Percentiles rank a stretch among this genome's conserved stretches.
Evolutionary conservation across 2,888 invertebrate species (phyloP).

Genomic region (Cordilura impudica): DNA sequence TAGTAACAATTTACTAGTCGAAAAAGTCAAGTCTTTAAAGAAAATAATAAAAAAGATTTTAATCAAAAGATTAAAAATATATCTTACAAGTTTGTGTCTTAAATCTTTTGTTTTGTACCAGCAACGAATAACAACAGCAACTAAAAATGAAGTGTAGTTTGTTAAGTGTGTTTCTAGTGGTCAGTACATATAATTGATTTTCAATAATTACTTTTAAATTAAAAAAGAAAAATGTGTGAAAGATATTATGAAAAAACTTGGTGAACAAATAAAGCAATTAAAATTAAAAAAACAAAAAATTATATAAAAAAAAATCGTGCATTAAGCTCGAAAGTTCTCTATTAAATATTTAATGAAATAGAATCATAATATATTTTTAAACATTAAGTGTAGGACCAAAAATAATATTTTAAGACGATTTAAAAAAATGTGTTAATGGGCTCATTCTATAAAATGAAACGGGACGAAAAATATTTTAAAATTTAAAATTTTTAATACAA

Average conservation of each 20-base stretch:
- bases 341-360: too few relatives aligned
- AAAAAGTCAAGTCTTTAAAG: slow-evolving; percentile 22
- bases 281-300: too few relatives aligned
- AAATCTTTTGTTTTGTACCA: slow-evolving; percentile 45
- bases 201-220: neutral
- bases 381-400: too few relatives aligned
- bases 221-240: slow-evolving; percentile 19
- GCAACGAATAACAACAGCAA: neutral
- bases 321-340: too few relatives aligned
- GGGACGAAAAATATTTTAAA: too few relatives aligned
- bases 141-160: slow-evolving; percentile 71
- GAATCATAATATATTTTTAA: too few relatives aligned
- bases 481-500: too few relatives aligned
- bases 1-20: slow-evolving; percentile 42
- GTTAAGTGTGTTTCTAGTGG: slow-evolving; percentile 71
- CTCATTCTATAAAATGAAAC: too few relatives aligned
- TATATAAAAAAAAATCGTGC: too few relatives aligned
- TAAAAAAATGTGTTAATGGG: too few relatives aligned
- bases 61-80: neutral
- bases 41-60: slow-evolving; percentile 30
- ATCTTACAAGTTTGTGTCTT: slow-evolving; percentile 42
- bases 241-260: neutral
- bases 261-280: neutral
- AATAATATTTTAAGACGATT: too few relatives aligned
- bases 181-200: slow-evolving; percentile 65